Evolutionary conservation across 2,888 invertebrate genomes (phyloP), one percentile per base, ranked within the genome.

Genomic region (Plagodis dolabraria): DNA sequence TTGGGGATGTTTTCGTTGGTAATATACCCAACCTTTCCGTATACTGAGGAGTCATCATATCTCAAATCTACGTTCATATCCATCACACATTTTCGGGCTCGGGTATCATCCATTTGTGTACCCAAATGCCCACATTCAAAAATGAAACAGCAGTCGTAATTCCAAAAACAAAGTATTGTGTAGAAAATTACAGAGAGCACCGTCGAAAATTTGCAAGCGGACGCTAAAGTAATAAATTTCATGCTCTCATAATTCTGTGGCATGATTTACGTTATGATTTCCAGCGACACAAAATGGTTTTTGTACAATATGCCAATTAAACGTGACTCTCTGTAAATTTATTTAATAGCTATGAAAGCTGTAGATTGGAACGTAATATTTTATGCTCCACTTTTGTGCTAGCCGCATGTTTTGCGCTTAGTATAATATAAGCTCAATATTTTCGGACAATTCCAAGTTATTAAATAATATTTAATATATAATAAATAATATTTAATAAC

Each of bases 121-220:
- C 35, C 7, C 45, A 42, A 35, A 53, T 35, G 12, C 7, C 38
- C n/a, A 49, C 12, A 40, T 50, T 60, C 44, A 33, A 22, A 60
- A 62, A 54, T 7, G 40, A 34, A 48, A 11, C 34, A 57, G 57
- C 56, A 65, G 34, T 69, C 68, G 74, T 69, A 70, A 72, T 71
- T 74, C 67, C 71, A 71, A 75, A 79, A 79, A 80, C 78, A 77
- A 82, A 79, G 79, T 80, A 79, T 83, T 80, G 78, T 80, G 76
- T 82, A 81, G 79, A 82, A 80, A 82, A 86, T 86, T 79, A 83
- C 79, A 76, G 68, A 74, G 4, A 22, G 22, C 22, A 22, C 71
- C 80, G 82, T 78, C 85, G 89, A 84, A 87, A 88, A 87, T 89
- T 88, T 85, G 86, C 85, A 82, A 85, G 83, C 86, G 86, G 83